phyloP scores from a whole-genome alignment of 2,888 invertebrate species.

The Corythucha ciliata region DNA sequence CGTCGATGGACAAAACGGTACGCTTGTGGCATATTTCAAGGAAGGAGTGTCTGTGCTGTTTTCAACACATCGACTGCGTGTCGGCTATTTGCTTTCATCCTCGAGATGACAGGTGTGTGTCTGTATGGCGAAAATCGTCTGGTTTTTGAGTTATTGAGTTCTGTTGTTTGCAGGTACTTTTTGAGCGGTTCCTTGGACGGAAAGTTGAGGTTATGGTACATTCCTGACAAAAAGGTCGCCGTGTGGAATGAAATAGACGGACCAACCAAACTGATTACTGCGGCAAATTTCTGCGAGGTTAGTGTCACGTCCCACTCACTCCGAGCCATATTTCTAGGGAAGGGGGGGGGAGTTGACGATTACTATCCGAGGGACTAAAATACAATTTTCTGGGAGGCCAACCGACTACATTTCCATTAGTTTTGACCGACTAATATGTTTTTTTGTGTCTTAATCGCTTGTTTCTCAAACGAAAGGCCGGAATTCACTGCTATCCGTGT shows the following conservation, averaged over 20 bases:
- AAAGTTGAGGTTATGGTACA: slow-evolving; percentile 97
- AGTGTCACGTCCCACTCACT: no score
- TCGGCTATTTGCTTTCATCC: slow-evolving; percentile 99
- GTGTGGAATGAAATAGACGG: slow-evolving; percentile 96
- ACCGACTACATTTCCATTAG: no score
- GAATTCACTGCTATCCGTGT: no score
- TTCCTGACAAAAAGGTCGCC: slow-evolving; percentile 97
- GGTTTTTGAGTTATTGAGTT: background rate
- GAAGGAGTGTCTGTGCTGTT: slow-evolving; percentile 94
- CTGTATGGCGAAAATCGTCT: no score
- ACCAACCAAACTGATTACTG: slow-evolving; percentile 88
- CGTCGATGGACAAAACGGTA: slow-evolving; percentile 98
- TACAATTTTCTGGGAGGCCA: no score
- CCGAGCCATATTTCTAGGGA: no score
- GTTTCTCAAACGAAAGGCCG: no score
- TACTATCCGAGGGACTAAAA: no score
- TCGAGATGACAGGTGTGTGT: slow-evolving; percentile 58
- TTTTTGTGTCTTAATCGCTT: no score
- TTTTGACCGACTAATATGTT: no score
- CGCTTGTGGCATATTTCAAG: slow-evolving; percentile 94
- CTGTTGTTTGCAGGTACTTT: slow-evolving; percentile 52
- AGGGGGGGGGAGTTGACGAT: no score
- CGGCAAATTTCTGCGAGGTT: slow-evolving; percentile 79
- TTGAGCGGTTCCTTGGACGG: slow-evolving; percentile 96
- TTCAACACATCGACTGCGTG: slow-evolving; percentile 98